phyloP scores from a whole-genome alignment of 2,888 invertebrate genomes.

The Trichogramma evanescens region DNA sequence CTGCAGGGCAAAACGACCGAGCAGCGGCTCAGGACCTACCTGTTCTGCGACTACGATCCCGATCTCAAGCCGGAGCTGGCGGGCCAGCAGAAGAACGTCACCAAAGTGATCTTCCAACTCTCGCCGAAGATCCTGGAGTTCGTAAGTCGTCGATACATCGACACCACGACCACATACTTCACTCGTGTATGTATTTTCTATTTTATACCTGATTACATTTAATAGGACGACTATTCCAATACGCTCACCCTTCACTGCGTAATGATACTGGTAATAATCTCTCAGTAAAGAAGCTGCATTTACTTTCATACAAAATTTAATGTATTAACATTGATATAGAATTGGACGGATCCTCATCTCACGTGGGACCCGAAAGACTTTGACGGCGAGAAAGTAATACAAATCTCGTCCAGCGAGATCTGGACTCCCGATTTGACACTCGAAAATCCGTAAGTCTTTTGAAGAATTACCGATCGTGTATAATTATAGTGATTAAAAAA shows the following conservation, averaged over 20 bases:
- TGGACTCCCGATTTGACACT: slow-evolving; percentile 71
- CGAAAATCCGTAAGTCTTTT: slow-evolving; percentile 56
- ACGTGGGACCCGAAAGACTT: slow-evolving; percentile 65
- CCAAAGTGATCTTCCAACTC: slow-evolving; percentile 51
- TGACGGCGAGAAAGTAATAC: slow-evolving; percentile 54
- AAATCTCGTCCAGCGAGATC: slow-evolving; percentile 58
- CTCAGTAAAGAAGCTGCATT: no score
- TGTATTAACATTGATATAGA: slow-evolving; percentile 38
- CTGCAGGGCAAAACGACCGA: slow-evolving; percentile 24
- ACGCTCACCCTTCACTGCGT: slow-evolving; percentile 43
- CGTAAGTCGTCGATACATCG: slow-evolving; percentile 25
- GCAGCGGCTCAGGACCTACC: slow-evolving; percentile 47
- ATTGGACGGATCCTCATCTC: slow-evolving; percentile 64
- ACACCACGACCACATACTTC: not conserved
- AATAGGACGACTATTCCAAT: slow-evolving; percentile 28
- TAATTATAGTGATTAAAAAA: not conserved
- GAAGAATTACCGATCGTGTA: not conserved
- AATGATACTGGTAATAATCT: not conserved
- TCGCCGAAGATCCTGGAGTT: slow-evolving; percentile 52
- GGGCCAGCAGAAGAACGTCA: slow-evolving; percentile 47
- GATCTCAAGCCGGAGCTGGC: slow-evolving; percentile 13
- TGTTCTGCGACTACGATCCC: slow-evolving; percentile 53
- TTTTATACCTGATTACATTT: not conserved
- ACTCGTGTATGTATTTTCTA: not conserved
- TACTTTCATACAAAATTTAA: not conserved